Percentiles rank a stretch among this genome's conserved stretches.
phyloP scores from a whole-genome alignment of 2,797 vertebrate species.

The Lemur catta region DNA sequence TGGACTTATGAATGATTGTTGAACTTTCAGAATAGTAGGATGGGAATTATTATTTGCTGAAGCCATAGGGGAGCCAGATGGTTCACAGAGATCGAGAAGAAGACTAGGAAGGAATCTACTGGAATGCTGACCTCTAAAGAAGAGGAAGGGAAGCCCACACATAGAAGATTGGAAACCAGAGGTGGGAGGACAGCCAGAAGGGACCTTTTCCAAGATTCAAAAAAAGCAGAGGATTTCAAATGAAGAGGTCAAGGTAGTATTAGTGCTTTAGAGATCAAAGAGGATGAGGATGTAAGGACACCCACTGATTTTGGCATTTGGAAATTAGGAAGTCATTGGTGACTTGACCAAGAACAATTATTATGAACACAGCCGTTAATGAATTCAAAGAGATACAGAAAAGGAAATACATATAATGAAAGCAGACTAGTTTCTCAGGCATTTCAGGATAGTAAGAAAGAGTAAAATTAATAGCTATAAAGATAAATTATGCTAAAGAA shows the following conservation, averaged over 20 bases:
- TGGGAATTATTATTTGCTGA: background rate
- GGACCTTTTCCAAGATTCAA: background rate
- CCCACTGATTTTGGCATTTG: background rate
- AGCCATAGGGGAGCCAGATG: background rate
- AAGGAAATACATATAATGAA: background rate
- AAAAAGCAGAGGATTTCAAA: background rate
- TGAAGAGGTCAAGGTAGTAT: background rate
- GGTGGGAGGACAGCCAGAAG: background rate
- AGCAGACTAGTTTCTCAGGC: background rate
- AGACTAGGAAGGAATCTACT: background rate
- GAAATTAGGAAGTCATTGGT: conserved; percentile 24
- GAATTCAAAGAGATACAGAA: background rate
- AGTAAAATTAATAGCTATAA: background rate
- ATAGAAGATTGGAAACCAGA: background rate
- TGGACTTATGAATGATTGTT: background rate
- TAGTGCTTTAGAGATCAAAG: background rate
- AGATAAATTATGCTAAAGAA: background rate
- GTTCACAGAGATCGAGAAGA: background rate
- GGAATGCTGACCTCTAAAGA: too few relatives aligned
- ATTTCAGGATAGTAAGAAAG: background rate
- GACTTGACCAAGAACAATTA: background rate
- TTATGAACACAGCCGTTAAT: background rate
- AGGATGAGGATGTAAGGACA: background rate
- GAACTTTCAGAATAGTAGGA: background rate
- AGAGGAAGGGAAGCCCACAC: background rate